These are phyloP conservation scores for Drosophila gunungcola DNA, from an alignment of 1,140 invertebrate species.

Conservation along the genomic window DNA sequence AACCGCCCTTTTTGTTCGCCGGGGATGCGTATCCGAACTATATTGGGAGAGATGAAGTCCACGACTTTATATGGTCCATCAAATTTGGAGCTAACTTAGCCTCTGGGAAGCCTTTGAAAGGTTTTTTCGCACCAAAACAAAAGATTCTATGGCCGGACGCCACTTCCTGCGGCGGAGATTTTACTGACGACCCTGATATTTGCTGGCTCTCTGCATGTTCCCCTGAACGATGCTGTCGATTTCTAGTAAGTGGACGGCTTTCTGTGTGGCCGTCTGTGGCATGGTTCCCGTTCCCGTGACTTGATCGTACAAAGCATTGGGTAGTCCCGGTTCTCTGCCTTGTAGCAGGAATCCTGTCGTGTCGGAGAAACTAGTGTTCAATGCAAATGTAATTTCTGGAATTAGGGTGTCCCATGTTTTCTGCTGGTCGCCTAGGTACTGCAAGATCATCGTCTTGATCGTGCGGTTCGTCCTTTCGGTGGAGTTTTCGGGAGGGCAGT, in stretches of 20 bases:
- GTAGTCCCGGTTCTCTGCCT: slow-evolving; percentile 8
- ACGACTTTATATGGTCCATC: not conserved
- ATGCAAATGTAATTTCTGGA: slow-evolving; percentile 10
- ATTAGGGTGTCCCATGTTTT: not conserved
- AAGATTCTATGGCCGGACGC: not conserved
- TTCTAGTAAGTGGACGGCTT: not conserved
- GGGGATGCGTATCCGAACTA: not conserved
- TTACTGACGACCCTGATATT: slow-evolving; percentile 1
- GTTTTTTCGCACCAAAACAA: not conserved
- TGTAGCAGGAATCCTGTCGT: slow-evolving; percentile 17
- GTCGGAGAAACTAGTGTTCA: slow-evolving; percentile 16
- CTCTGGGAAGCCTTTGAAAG: slow-evolving; percentile 11
- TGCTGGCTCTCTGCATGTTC: not conserved
- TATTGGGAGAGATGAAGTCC: not conserved
- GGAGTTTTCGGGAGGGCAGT: not conserved
- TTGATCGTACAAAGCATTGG: not conserved
- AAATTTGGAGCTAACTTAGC: slow-evolving; percentile 8
- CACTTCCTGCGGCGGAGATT: not conserved
- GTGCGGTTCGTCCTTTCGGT: not conserved
- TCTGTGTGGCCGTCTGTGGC: slow-evolving; percentile 1
- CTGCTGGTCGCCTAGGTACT: no score
- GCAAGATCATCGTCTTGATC: no score
- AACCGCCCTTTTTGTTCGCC: not conserved
- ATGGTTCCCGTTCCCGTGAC: not conserved
- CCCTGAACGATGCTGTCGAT: not conserved